Percentiles rank a stretch among this genome's conserved stretches.
Conservation (phyloP, 2,888 invertebrate genomes). For the Taenaris catops region DNA sequence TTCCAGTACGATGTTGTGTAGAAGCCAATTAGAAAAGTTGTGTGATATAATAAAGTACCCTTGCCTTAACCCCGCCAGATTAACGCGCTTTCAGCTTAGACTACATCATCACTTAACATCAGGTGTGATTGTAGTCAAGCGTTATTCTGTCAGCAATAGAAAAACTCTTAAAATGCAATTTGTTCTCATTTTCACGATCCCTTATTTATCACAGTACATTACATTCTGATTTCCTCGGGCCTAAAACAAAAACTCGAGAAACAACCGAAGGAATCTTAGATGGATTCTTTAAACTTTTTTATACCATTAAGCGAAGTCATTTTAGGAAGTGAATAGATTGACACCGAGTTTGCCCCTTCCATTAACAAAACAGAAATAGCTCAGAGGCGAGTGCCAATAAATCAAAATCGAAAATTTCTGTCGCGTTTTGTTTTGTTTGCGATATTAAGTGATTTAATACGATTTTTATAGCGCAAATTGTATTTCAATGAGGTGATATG, state of each 20-base stretch:
- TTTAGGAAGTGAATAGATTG: slow-evolving; percentile 47
- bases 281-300: slow-evolving; percentile 30
- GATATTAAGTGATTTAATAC: too few relatives aligned
- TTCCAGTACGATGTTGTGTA: too few relatives aligned
- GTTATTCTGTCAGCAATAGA: too few relatives aligned
- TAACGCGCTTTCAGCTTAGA: too few relatives aligned
- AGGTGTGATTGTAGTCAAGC: too few relatives aligned
- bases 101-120: too few relatives aligned
- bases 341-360: slow-evolving; percentile 53
- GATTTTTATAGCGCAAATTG: too few relatives aligned
- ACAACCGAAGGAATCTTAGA: slow-evolving; percentile 24
- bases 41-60: too few relatives aligned
- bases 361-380: slow-evolving; percentile 54
- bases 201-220: slow-evolving; percentile 25
- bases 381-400: slow-evolving; percentile 49
- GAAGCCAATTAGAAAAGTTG: too few relatives aligned
- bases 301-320: slow-evolving; percentile 44
- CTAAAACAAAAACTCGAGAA: slow-evolving; percentile 21
- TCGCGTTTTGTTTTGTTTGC: slow-evolving; percentile 3
- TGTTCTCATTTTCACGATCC: slow-evolving; percentile 4
- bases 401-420: slow-evolving; percentile 44
- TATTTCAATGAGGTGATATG: too few relatives aligned
- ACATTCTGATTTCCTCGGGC: slow-evolving; percentile 21
- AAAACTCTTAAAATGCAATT: too few relatives aligned
- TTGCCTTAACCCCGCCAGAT: too few relatives aligned